Evolutionary conservation across 2,888 invertebrate genomes (phyloP).

Genomic region (Eupithecia subumbrata): DNA sequence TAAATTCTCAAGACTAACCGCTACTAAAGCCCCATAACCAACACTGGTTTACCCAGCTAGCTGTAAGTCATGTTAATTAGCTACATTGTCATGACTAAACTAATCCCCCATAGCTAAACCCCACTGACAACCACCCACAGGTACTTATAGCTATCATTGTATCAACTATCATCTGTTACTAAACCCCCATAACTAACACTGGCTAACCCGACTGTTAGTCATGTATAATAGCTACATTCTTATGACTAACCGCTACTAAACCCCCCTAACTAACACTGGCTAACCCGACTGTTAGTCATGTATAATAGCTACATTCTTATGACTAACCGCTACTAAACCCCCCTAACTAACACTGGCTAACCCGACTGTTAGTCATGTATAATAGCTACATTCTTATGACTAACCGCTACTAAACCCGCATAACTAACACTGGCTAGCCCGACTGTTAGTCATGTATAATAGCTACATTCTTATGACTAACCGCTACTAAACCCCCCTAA

Average conservation of each 20-base stretch:
- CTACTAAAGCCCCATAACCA: constrained; percentile 13
- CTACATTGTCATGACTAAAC: too few species aligned
- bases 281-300: background rate
- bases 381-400: too few species aligned
- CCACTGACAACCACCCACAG: constrained; percentile 36
- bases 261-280: background rate
- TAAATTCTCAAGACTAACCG: constrained; percentile 4
- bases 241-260: background rate
- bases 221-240: too few species aligned
- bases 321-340: background rate
- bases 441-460: too few species aligned
- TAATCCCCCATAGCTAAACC: constrained; percentile 6
- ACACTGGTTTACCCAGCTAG: too few species aligned
- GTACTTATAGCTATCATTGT: background rate
- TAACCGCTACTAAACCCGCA: too few species aligned
- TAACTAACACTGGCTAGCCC: too few species aligned
- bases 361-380: too few species aligned
- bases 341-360: constrained; percentile 11
- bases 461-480: too few species aligned
- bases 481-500: too few species aligned
- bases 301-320: too few species aligned
- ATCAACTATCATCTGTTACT: background rate
- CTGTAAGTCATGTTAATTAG: too few species aligned
- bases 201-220: background rate
- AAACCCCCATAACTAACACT: background rate